These are phyloP conservation scores for Drosophila miranda DNA, from an alignment of 1,140 invertebrate genomes.

Conservation along the genomic window DNA sequence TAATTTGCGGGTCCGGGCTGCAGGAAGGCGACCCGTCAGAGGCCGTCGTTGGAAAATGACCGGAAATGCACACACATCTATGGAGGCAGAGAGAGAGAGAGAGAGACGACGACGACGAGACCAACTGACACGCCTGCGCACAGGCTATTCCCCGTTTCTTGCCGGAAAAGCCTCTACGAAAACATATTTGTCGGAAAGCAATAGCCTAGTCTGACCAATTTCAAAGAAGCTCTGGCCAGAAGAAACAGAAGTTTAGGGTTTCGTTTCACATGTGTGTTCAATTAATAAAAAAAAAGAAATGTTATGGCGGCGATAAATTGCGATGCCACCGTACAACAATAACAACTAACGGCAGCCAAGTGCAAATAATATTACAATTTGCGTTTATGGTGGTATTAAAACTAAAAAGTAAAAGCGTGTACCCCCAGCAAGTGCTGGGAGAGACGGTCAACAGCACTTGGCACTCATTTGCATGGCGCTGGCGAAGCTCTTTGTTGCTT, in stretches of 20 bases:
- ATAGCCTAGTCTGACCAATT: slow-evolving; percentile 7
- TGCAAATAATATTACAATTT: slow-evolving; percentile 33
- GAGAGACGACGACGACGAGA: background rate
- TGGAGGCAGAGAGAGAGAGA: slow-evolving; percentile 3
- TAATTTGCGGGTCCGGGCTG: slow-evolving; percentile 29
- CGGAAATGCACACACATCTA: slow-evolving; percentile 58
- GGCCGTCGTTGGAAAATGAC: slow-evolving; percentile 57
- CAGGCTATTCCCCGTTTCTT: slow-evolving; percentile 8
- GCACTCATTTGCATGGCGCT: slow-evolving; percentile 21
- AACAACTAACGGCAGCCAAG: slow-evolving; percentile 5
- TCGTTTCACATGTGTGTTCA: slow-evolving; percentile 29
- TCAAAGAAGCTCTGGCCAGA: slow-evolving; percentile 20
- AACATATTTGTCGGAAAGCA: slow-evolving; percentile 14
- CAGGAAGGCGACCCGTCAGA: slow-evolving; percentile 57
- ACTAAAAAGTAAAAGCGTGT: slow-evolving; percentile 41
- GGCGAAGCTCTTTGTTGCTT: slow-evolving; percentile 30
- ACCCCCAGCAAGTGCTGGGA: slow-evolving; percentile 15
- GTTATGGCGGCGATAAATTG: slow-evolving; percentile 32
- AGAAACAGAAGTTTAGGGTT: slow-evolving; percentile 29
- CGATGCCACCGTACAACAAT: slow-evolving; percentile 8
- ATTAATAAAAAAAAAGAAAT: slow-evolving; percentile 45
- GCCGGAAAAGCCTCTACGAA: slow-evolving; percentile 16
- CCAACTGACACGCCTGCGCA: slow-evolving; percentile 54
- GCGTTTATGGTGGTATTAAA: slow-evolving; percentile 14
- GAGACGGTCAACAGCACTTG: slow-evolving; percentile 16